Evolutionary conservation across 2,797 vertebrate species (phyloP).

Genomic region (Peromyscus attwateri): DNA sequence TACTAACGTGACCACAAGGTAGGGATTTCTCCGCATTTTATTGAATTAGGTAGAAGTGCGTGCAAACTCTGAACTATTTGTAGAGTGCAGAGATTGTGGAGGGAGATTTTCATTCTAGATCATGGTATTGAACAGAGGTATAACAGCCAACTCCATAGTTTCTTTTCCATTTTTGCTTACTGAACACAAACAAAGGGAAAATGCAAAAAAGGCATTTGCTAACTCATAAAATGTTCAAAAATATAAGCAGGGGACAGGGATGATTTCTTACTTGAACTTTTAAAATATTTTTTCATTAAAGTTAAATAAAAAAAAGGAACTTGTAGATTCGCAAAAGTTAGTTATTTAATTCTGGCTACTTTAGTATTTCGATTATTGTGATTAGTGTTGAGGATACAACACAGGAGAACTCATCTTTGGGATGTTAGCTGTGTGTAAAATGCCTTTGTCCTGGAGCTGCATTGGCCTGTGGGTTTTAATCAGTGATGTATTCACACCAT

Average conservation of each 20-base stretch:
- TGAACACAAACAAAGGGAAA: constrained; percentile 40
- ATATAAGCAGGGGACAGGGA: constrained; percentile 43
- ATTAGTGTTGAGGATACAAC: not conserved
- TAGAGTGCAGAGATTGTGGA: not conserved
- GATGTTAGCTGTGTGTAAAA: not conserved
- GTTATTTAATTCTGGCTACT: constrained; percentile 75
- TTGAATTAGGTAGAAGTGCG: constrained; percentile 37
- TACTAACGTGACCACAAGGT: not conserved
- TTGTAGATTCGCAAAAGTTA: constrained; percentile 80
- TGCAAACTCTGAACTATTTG: constrained; percentile 17
- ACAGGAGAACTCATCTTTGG: not conserved
- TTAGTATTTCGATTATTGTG: constrained; percentile 11
- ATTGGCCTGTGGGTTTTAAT: not conserved
- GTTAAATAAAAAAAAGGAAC: constrained; percentile 81
- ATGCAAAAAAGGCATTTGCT: constrained; percentile 37
- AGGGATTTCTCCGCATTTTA: constrained; percentile 21
- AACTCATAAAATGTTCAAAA: constrained; percentile 56
- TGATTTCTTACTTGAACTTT: constrained; percentile 75
- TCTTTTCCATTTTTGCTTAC: constrained; percentile 54
- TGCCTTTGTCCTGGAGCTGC: constrained; percentile 31
- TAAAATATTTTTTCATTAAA: constrained; percentile 80
- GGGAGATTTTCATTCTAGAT: constrained; percentile 54
- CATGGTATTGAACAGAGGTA: constrained; percentile 30
- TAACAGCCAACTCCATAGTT: constrained; percentile 39
- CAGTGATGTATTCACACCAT: not conserved